Evolutionary conservation across 2,888 invertebrate species (phyloP).

Genomic region (Diaprepes abbreviatus): DNA sequence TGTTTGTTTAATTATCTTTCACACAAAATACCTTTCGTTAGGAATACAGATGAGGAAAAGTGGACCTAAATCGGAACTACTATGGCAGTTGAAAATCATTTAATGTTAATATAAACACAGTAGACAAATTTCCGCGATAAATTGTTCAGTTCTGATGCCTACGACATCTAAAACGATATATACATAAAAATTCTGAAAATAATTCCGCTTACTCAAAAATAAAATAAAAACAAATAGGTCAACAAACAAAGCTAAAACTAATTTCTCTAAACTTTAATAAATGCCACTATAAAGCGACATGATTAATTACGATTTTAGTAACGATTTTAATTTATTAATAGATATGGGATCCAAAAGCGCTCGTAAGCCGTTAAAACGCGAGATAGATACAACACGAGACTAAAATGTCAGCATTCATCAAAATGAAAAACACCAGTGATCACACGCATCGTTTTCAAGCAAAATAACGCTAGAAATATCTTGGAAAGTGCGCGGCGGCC

Average conservation of each 20-base stretch:
- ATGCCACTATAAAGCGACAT: slow-evolving; percentile 5
- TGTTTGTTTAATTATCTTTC: no score
- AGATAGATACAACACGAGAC: background rate
- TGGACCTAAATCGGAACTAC: no score
- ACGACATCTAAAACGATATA: no score
- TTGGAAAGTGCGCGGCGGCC: background rate
- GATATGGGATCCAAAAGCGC: slow-evolving; percentile 2
- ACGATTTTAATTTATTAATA: slow-evolving; percentile 18
- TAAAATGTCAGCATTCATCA: slow-evolving; percentile 1
- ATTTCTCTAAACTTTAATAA: background rate
- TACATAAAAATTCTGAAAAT: no score
- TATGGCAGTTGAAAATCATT: no score
- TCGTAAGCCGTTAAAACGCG: background rate
- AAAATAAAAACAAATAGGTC: no score
- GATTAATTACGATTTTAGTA: slow-evolving; percentile 9
- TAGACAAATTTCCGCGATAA: no score
- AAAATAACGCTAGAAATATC: slow-evolving; percentile 3
- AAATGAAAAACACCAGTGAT: background rate
- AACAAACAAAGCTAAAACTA: background rate
- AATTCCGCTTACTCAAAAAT: no score
- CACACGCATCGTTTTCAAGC: slow-evolving; percentile 8
- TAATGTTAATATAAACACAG: no score
- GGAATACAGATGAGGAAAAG: no score
- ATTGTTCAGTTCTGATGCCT: no score
- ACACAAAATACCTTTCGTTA: no score